Evolutionary conservation across 2,888 invertebrate species (phyloP), one percentile per base, ranked within the genome.

Genomic region (Harpalus rufipes): DNA sequence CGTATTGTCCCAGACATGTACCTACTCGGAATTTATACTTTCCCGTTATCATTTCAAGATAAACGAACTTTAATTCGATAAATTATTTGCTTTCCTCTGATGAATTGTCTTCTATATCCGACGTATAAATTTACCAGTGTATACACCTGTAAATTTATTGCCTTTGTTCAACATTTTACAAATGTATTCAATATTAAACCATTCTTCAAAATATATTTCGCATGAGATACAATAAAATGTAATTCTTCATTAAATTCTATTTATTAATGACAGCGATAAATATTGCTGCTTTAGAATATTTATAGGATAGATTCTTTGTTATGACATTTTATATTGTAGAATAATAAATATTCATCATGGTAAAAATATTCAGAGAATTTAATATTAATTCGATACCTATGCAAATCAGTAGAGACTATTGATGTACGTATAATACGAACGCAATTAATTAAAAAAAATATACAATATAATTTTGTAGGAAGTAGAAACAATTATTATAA

Each of bases 21-120:
- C 39, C 12, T 32, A 32, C 32, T 4, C 39, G 25, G 68, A 32
- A 68, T 68, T 68, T 68, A 68, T 68, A 12, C 39, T 63, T 63
- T 25, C 25, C n/a, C 63, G 63, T 25, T 63, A 63, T 63, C 63
- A 25, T 39, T 68, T 25, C 68, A 39, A 68, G 68, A 68, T 74
- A 74, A 74, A 74, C 44, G 44, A 74, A 74, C 16, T 74, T 74
- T 44, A 74, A 74, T 74, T 74, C 72, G 72, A 74, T 44, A 44
- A 44, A 44, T 44, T 74, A 74, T 74, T 44, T 44, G 44, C 21
- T 74, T 16, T 72, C 8, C 18, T 10, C 18, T 74, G 72, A 74
- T 74, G 72, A 74, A 74, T 74, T 74, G 41, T 44, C 72, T 74
- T 18, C 18, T 10, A 44, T 74, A 74, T 44, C 44, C 72, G 72